Conservation (phyloP, 1,140 invertebrate species). For the Drosophila tani region DNA sequence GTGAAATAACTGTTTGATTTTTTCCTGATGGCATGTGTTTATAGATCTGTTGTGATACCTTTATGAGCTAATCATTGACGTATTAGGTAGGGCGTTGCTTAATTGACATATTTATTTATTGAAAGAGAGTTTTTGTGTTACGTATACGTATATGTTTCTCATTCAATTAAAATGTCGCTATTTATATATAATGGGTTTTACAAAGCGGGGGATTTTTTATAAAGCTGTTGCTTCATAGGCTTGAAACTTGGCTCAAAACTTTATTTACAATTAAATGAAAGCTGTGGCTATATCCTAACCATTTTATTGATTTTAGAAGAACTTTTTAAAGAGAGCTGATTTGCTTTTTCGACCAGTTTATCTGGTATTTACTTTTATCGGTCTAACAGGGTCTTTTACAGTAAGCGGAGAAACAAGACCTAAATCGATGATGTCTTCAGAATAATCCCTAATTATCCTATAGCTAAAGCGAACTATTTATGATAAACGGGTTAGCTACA, state of each 20-base stretch:
- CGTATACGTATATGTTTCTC: neutral
- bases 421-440: neutral
- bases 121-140: neutral
- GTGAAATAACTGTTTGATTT: constrained; percentile 44
- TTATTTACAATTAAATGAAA: neutral
- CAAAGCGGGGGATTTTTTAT: no score
- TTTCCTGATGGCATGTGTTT: constrained; percentile 30
- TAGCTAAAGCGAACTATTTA: neutral
- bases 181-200: neutral
- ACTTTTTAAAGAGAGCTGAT: no score
- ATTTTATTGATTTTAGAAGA: neutral
- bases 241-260: neutral
- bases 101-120: neutral
- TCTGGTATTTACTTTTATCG: no score
- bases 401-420: no score
- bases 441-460: neutral
- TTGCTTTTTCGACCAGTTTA: no score
- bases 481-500: neutral
- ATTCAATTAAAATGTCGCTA: neutral
- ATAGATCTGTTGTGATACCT: constrained; percentile 38
- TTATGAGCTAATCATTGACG: constrained; percentile 34
- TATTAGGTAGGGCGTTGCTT: constrained; percentile 24
- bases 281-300: no score
- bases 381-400: no score
- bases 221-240: no score